These are phyloP conservation scores for Sporophila hypoxantha DNA, from an alignment of 2,113 vertebrate species.

Conservation along the genomic window DNA sequence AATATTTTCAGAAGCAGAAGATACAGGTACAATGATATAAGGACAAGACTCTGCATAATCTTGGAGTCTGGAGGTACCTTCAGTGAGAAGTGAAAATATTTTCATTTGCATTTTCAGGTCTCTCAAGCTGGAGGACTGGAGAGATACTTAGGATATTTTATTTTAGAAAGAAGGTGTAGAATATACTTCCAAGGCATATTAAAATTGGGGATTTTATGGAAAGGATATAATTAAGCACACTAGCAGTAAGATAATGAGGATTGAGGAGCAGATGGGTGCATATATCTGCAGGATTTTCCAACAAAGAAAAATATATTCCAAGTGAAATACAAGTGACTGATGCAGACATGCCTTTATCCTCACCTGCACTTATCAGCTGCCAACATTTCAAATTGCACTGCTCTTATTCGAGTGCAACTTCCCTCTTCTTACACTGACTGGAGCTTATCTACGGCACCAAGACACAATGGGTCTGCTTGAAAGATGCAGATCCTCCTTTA, in stretches of 20 bases:
- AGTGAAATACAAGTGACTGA: constrained; percentile 15
- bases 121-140: neutral
- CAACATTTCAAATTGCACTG: constrained; percentile 32
- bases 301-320: neutral
- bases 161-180: neutral
- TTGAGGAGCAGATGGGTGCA: neutral
- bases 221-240: constrained; percentile 34
- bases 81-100: neutral
- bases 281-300: constrained; percentile 15
- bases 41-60: neutral
- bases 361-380: constrained; percentile 50
- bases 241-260: neutral
- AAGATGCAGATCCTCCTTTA: constrained; percentile 29
- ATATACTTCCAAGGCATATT: neutral
- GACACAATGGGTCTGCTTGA: constrained; percentile 21
- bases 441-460: constrained; percentile 25
- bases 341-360: constrained; percentile 43
- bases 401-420: constrained; percentile 9
- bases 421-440: neutral
- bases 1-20: neutral
- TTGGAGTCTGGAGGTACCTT: neutral
- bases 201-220: constrained; percentile 6
- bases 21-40: neutral
- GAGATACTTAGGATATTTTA: neutral
- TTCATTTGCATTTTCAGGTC: neutral